Evolutionary conservation across 2,113 vertebrate species (phyloP), one percentile per base, ranked within the genome.

Genomic region (Heterochromis multidens): DNA sequence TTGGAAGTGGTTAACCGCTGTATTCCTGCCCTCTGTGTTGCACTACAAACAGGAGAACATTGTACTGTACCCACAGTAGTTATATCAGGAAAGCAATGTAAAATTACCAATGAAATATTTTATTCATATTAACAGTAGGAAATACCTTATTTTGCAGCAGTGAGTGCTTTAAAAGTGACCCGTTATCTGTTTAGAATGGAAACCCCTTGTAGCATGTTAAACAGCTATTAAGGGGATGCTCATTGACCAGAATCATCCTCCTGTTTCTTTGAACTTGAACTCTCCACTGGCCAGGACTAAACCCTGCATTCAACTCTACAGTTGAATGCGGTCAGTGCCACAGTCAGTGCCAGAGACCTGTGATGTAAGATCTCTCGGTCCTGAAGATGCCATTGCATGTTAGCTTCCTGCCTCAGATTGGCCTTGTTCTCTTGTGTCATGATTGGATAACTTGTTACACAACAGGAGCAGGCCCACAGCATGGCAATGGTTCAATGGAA

Each of bases 381-480:
- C 70, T 23, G 56, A 61, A 46, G 74, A 57, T 40, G 65, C 12
- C 9, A 12, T 76, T 84, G 88, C 49, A 7, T 89, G 82, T 19
- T 49, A 37, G 37, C 58, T 63, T 21, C 13, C 79, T 33, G 76
- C 58, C 57, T 49, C 76, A 80, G 83, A 79, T 76, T 90, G 86
- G 82, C 83, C 89, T 87, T 25, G 57, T 93, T 94, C 61, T 87
- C 52, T 77, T 4, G 19, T 23, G 12, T 77, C 56, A 65, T 85
- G 80, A 88, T 89, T 87, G 78, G 82, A 92, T 85, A 78, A 84
- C 60, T 19, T 19, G 81, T 95, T 96, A 93, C 1, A 81, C 74
- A 95, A 96, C 86, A 56, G 70, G 56, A 95, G 95, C 85, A 37
- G 77, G 52, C 82, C 77, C 19, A 56, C 16, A 3, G 67, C 31